phyloP scores from a whole-genome alignment of 2,888 invertebrate genomes.

The Hypena proboscidalis region DNA sequence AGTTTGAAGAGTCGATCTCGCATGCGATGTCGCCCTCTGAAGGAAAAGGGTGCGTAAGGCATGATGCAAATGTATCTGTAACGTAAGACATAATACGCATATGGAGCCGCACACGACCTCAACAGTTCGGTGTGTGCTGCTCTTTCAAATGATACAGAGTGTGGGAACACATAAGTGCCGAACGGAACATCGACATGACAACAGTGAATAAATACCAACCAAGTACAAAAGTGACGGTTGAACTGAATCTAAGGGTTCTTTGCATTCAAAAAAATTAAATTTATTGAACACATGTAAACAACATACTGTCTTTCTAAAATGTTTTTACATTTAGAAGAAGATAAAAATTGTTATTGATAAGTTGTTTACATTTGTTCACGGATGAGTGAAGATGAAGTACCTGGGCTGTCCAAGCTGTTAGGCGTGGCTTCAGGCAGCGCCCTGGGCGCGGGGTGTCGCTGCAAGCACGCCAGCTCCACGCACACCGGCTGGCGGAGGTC shows the following conservation, averaged over 20 bases:
- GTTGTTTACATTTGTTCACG: slow-evolving; percentile 46
- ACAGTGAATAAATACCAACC: slow-evolving; percentile 29
- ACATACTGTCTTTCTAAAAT: too few relatives aligned
- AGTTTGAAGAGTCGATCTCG: slow-evolving; percentile 91
- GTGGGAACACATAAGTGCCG: slow-evolving; percentile 27
- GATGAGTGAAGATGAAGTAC: slow-evolving; percentile 46
- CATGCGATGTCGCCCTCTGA: slow-evolving; percentile 92
- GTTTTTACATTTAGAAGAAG: too few relatives aligned
- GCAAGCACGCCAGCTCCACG: slow-evolving; percentile 90
- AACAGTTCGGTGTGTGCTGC: slow-evolving; percentile 48
- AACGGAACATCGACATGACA: slow-evolving; percentile 29
- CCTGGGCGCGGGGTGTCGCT: slow-evolving; percentile 83
- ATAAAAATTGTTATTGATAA: neutral
- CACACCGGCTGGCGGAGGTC: slow-evolving; percentile 94
- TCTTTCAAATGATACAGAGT: slow-evolving; percentile 28
- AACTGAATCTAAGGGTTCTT: slow-evolving; percentile 27
- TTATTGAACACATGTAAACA: slow-evolving; percentile 41
- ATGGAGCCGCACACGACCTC: slow-evolving; percentile 71
- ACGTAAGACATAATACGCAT: slow-evolving; percentile 86
- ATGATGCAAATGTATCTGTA: slow-evolving; percentile 98
- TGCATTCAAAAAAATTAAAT: slow-evolving; percentile 16
- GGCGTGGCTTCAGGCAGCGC: slow-evolving; percentile 81
- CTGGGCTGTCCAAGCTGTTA: slow-evolving; percentile 82
- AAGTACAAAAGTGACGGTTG: slow-evolving; percentile 15
- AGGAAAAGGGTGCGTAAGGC: slow-evolving; percentile 97